Percentiles rank a stretch among this genome's conserved stretches.
Conservation (phyloP, 2,797 vertebrate genomes). For the Notolabrus celidotus region DNA sequence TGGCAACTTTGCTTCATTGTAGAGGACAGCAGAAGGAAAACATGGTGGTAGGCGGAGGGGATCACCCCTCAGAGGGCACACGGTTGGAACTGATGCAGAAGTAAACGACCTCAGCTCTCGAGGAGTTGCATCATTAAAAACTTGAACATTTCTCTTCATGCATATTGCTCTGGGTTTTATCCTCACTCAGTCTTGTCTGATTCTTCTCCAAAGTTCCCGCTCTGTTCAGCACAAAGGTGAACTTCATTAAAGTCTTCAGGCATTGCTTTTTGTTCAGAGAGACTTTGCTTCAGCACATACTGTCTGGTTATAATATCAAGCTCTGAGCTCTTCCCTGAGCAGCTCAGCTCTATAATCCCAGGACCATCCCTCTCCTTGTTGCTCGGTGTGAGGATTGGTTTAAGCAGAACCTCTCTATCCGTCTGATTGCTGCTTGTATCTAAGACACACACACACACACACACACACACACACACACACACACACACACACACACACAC, state of each 20-base stretch:
- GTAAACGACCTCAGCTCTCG: too few relatives aligned
- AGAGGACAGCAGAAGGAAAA: too few relatives aligned
- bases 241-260: conserved; percentile 26
- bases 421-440: conserved; percentile 6
- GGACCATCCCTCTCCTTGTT: not conserved
- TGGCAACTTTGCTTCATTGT: too few relatives aligned
- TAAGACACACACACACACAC: conserved; percentile 2
- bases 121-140: too few relatives aligned
- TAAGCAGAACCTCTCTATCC: conserved; percentile 21
- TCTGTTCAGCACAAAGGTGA: conserved; percentile 10
- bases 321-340: conserved; percentile 15
- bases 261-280: conserved; percentile 18
- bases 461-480: too few relatives aligned
- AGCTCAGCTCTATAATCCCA: conserved; percentile 18
- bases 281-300: too few relatives aligned
- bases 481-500: not conserved
- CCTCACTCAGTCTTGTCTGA: not conserved
- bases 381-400: conserved; percentile 14
- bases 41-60: too few relatives aligned
- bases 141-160: not conserved
- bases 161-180: not conserved
- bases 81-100: too few relatives aligned
- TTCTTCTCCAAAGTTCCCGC: conserved; percentile 1
- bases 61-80: too few relatives aligned
- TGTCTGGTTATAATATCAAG: conserved; percentile 28